Evolutionary conservation across 2,888 invertebrate species (phyloP).

Genomic region (Cerceris ruficornis): DNA sequence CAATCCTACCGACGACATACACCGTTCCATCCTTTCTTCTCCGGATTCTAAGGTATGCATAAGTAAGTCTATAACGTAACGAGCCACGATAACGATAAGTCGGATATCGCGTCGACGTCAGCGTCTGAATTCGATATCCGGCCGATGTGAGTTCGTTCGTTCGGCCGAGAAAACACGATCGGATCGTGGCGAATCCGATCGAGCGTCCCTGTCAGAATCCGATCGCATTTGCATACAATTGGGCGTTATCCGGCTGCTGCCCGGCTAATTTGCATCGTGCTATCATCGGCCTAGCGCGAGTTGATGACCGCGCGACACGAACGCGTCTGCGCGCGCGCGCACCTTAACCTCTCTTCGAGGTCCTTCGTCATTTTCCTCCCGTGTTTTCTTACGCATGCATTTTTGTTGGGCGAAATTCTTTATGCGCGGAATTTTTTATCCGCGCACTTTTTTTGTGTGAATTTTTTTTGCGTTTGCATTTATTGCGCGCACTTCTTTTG

Average conservation of each 20-base stretch:
- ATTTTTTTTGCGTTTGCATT: too few species aligned
- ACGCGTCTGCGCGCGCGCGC: background rate
- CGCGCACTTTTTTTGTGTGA: too few species aligned
- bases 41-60: background rate
- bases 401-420: too few species aligned
- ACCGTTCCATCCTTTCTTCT: background rate
- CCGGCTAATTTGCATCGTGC: slow-evolving; percentile 62
- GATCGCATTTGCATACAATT: slow-evolving; percentile 72
- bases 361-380: background rate
- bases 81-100: slow-evolving; percentile 56
- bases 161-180: slow-evolving; percentile 19
- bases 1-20: background rate
- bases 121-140: slow-evolving; percentile 51
- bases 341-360: background rate
- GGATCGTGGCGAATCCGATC: slow-evolving; percentile 52
- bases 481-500: too few species aligned
- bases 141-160: slow-evolving; percentile 40
- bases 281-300: slow-evolving; percentile 51
- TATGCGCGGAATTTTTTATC: too few species aligned
- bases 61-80: background rate
- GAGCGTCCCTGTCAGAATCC: slow-evolving; percentile 58
- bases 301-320: slow-evolving; percentile 38
- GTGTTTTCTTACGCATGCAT: too few species aligned
- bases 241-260: slow-evolving; percentile 63
- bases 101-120: slow-evolving; percentile 32